Percentiles rank a stretch among this genome's conserved stretches.
phyloP scores from a whole-genome alignment of 2,113 vertebrate species.

The Cebus imitator region DNA sequence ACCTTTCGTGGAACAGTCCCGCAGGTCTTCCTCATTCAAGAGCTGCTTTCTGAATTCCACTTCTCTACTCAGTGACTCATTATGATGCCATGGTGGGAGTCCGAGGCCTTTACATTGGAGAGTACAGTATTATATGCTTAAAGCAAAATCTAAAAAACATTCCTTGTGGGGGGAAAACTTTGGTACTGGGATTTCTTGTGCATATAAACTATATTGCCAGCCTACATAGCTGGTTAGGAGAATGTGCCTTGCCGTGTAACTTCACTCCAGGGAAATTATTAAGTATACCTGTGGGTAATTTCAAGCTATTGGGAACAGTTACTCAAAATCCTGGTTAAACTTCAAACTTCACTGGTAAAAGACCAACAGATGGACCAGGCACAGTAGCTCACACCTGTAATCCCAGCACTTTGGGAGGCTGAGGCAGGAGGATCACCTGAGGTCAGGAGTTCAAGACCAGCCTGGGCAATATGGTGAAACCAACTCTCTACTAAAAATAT shows the following conservation, averaged over 20 bases:
- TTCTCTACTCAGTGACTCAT: not conserved
- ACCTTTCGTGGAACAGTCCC: not conserved
- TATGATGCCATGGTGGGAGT: not conserved
- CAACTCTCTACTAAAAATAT: too few species aligned
- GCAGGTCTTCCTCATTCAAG: not conserved
- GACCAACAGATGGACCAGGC: not conserved
- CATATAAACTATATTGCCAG: not conserved
- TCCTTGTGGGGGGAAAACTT: not conserved
- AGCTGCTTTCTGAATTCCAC: not conserved
- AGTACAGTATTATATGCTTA: not conserved
- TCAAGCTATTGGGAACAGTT: not conserved
- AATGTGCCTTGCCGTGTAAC: not conserved
- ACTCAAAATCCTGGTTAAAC: not conserved
- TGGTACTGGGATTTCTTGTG: not conserved
- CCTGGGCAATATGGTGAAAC: too few species aligned
- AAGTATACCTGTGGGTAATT: constrained; percentile 22
- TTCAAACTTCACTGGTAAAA: not conserved
- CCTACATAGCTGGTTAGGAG: not conserved
- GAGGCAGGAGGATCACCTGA: too few species aligned
- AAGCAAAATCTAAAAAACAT: constrained; percentile 1
- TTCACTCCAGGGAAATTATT: not conserved
- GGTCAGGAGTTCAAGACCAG: too few species aligned
- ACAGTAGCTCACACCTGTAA: too few species aligned
- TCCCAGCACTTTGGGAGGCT: too few species aligned
- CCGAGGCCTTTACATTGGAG: not conserved